A percentile compares a stretch with the other conserved stretches of the same genome.
Conservation (phyloP, 2,113 vertebrate species). For the Burhinus bistriatus region DNA sequence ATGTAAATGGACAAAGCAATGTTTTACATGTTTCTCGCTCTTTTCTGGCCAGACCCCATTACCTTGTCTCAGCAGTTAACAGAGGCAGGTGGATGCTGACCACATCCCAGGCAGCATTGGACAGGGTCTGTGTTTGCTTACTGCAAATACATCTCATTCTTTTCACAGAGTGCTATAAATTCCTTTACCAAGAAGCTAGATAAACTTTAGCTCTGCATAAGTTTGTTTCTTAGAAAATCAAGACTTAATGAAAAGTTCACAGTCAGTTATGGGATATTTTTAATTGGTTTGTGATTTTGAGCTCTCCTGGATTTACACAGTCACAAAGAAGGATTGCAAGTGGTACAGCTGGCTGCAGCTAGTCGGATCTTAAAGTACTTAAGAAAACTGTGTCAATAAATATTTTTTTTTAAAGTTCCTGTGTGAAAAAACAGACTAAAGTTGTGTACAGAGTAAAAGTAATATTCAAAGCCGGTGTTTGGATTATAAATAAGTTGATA, state of each 20-base stretch:
- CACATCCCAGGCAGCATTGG: background rate
- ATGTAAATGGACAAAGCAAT: background rate
- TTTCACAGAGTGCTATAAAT: background rate
- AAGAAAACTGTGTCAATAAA: too few species aligned
- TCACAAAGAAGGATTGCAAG: fast-evolving
- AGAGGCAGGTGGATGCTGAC: background rate
- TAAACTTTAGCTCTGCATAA: background rate
- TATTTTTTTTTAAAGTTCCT: background rate
- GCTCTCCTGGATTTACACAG: background rate
- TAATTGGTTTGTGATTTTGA: background rate
- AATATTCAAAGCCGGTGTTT: background rate
- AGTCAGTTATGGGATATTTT: background rate
- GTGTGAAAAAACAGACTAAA: background rate
- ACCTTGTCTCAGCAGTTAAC: background rate
- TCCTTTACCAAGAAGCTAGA: background rate
- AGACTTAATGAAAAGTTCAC: background rate
- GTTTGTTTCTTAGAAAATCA: background rate
- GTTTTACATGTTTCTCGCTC: background rate
- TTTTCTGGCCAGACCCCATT: background rate
- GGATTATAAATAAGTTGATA: background rate
- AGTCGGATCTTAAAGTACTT: too few species aligned
- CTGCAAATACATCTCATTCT: background rate
- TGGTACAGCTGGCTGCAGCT: background rate
- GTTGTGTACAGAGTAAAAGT: background rate
- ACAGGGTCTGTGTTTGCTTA: background rate